These are phyloP conservation scores for Cantharis lateralis DNA, from an alignment of 2,888 invertebrate species.

Conservation along the genomic window DNA sequence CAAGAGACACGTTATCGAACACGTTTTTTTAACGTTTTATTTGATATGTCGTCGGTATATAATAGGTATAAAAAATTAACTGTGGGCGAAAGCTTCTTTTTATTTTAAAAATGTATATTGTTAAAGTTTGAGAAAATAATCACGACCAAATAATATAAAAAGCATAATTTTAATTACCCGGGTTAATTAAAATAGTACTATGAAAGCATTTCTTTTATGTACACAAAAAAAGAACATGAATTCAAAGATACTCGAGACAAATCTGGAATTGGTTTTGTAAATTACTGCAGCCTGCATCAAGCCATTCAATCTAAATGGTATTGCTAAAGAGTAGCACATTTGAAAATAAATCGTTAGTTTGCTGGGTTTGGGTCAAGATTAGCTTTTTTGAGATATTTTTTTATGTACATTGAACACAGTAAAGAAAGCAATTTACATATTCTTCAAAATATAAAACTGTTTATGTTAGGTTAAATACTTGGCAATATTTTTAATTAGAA, in stretches of 20 bases:
- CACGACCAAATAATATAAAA: background rate
- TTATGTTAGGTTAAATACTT: background rate
- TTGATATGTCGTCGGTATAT: too few species aligned
- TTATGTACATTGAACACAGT: background rate
- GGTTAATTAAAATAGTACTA: constrained; percentile 1
- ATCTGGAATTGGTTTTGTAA: constrained; percentile 2
- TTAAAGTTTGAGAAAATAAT: background rate
- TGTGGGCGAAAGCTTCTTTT: too few species aligned
- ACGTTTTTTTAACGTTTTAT: too few species aligned
- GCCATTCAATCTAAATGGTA: constrained; percentile 4
- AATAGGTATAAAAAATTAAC: too few species aligned
- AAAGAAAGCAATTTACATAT: background rate
- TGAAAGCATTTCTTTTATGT: background rate
- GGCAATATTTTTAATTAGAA: background rate
- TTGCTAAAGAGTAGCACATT: background rate
- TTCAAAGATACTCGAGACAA: constrained; percentile 2
- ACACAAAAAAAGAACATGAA: background rate
- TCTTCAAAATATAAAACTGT: background rate
- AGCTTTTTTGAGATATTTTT: background rate
- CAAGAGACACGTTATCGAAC: too few species aligned
- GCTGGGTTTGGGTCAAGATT: background rate
- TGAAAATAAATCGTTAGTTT: background rate
- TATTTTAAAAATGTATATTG: too few species aligned
- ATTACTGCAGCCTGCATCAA: constrained; percentile 3
- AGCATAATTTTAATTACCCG: background rate